Percentiles rank a stretch among this genome's conserved stretches.
Conservation (phyloP, 2,888 invertebrate species). For the Ashinkailepas kermadecensis region DNA sequence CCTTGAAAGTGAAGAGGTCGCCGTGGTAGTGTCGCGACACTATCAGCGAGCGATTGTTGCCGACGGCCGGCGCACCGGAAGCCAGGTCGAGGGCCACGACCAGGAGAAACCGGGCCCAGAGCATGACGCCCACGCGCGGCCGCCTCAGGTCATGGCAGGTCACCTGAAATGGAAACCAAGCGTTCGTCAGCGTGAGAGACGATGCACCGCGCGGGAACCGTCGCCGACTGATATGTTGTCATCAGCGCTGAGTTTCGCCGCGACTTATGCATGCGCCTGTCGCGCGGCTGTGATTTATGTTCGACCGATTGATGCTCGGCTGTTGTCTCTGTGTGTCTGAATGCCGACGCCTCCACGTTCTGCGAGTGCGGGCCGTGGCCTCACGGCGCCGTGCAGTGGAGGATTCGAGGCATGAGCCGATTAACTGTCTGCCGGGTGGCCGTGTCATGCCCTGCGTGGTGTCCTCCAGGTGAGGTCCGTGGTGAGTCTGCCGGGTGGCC, state of each 20-base stretch:
- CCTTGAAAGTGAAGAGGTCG: neutral
- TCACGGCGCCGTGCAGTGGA: neutral
- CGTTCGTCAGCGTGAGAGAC: neutral
- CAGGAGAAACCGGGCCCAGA: slow-evolving; percentile 9
- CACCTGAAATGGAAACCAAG: slow-evolving; percentile 7
- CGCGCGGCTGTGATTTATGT: neutral
- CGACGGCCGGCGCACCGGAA: neutral
- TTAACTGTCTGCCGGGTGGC: neutral
- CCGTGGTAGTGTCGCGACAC: slow-evolving; percentile 18
- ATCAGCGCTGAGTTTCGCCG: neutral
- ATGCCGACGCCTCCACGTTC: neutral
- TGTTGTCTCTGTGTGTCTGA: neutral
- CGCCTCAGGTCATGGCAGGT: slow-evolving; percentile 3
- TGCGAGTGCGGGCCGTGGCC: neutral
- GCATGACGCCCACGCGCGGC: neutral
- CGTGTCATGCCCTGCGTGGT: neutral
- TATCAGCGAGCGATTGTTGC: neutral
- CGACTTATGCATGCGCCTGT: neutral
- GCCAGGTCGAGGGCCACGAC: slow-evolving; percentile 6
- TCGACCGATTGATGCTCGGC: neutral
- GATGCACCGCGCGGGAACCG: neutral
- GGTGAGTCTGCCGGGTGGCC: too few relatives aligned
- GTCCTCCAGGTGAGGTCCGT: too few relatives aligned
- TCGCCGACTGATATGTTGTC: neutral
- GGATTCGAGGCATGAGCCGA: neutral